Percentiles rank a stretch among this genome's conserved stretches.
Evolutionary conservation across 1,140 invertebrate genomes (phyloP).

Genomic region (Cephus cinctus): DNA sequence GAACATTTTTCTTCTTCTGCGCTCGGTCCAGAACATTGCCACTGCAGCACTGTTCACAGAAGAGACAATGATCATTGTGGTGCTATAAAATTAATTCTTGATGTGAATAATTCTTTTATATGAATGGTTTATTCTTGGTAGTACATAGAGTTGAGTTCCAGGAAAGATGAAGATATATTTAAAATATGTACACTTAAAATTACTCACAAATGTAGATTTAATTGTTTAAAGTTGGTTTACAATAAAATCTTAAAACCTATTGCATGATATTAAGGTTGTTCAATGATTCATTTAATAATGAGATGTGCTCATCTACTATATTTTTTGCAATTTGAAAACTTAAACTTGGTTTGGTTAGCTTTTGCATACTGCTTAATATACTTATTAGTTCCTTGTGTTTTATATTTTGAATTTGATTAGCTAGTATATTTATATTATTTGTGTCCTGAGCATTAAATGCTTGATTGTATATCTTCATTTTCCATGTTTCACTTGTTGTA

Average conservation of each 20-base stretch:
- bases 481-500: slow-evolving; percentile 27
- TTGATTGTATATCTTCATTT: slow-evolving; percentile 39
- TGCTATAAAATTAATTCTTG: slow-evolving; percentile 7
- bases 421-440: slow-evolving; percentile 19
- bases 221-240: no score
- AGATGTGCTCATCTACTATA: slow-evolving; percentile 41
- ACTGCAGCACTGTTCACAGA: slow-evolving; percentile 36
- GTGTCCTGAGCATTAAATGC: slow-evolving; percentile 35
- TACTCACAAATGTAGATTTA: no score
- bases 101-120: slow-evolving; percentile 1
- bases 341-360: slow-evolving; percentile 17
- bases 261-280: no score
- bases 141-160: slow-evolving; percentile 11
- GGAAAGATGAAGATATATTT: slow-evolving; percentile 3
- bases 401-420: slow-evolving; percentile 29
- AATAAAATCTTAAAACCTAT: no score
- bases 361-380: slow-evolving; percentile 30
- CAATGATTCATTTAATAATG: slow-evolving; percentile 26
- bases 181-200: no score
- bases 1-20: slow-evolving; percentile 46
- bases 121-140: slow-evolving; percentile 9
- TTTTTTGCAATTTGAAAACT: slow-evolving; percentile 38
- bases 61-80: not conserved
- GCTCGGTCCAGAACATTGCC: slow-evolving; percentile 49
- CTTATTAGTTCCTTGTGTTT: slow-evolving; percentile 28